A percentile compares a stretch with the other conserved stretches of the same genome.
Conservation (phyloP, 2,113 vertebrate species). For the rat (Rattus norvegicus) region GRCr8 NC_086019.1:27850501-27851000, state of each 20-base stretch:
- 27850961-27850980: background rate
- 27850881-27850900: background rate
- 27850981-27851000: background rate
- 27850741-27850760: background rate
- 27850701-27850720: background rate
- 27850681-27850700: constrained; percentile 42
- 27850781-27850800: background rate
- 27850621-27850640: background rate
- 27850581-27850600: background rate
- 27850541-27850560: background rate
- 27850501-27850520: background rate
- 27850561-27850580: constrained; percentile 8
- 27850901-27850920: background rate
- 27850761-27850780: background rate
- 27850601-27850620: background rate
- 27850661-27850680: constrained; percentile 29
- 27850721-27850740: background rate
- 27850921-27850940: background rate
- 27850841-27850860: background rate
- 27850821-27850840: background rate
- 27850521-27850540: background rate
- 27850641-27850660: background rate
- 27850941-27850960: background rate
- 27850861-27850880: background rate
- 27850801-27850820: background rate